phyloP scores from a whole-genome alignment of 2,797 vertebrate genomes.

The Lophius americanus region DNA sequence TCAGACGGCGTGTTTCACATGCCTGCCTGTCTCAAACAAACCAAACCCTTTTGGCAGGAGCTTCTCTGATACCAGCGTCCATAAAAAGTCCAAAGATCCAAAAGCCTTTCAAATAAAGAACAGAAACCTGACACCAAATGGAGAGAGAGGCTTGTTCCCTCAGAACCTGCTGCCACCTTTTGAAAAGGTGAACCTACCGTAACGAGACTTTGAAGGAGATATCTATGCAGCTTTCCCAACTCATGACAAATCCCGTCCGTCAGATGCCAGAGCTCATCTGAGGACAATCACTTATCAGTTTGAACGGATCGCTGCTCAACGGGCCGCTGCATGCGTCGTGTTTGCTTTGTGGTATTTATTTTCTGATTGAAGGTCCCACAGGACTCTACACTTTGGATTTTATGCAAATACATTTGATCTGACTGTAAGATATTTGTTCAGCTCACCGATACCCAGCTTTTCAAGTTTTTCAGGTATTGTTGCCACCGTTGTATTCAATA shows the following conservation, averaged over 20 bases:
- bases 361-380: neutral
- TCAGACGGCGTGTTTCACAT: neutral
- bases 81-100: neutral
- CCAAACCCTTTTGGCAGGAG: neutral
- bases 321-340: neutral
- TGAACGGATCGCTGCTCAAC: neutral
- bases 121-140: too few species aligned
- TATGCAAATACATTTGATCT: neutral
- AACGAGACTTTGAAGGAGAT: neutral
- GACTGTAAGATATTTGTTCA: neutral
- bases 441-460: too few species aligned
- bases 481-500: too few species aligned
- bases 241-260: neutral
- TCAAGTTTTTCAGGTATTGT: too few species aligned
- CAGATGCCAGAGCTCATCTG: neutral
- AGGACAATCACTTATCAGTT: neutral
- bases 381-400: neutral
- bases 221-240: conserved; percentile 2
- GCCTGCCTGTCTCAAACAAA: neutral
- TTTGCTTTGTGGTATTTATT: neutral
- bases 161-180: neutral
- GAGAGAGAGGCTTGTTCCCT: neutral
- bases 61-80: too few species aligned
- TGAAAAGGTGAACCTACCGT: neutral
- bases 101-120: too few species aligned